Evolutionary conservation across 2,888 invertebrate genomes (phyloP).

Genomic region (Heteromurus nitidus): DNA sequence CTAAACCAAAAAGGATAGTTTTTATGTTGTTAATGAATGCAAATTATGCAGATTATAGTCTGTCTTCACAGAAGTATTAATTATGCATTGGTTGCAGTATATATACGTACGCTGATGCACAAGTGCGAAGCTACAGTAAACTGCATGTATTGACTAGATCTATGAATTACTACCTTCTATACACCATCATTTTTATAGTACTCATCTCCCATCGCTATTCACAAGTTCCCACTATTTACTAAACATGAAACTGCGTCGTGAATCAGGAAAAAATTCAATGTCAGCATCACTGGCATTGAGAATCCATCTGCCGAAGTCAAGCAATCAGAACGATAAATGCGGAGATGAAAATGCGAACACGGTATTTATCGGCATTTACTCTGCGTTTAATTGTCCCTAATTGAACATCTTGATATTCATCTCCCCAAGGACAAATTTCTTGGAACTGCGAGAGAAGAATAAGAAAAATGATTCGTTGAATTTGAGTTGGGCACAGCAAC

Average conservation of each 20-base stretch:
- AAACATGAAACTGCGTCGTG: too few relatives aligned
- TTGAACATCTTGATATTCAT: slow-evolving; percentile 17
- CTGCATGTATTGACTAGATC: too few relatives aligned
- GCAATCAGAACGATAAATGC: not conserved
- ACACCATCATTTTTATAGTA: too few relatives aligned
- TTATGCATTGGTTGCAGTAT: slow-evolving; percentile 18
- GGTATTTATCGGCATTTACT: slow-evolving; percentile 38
- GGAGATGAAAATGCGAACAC: not conserved
- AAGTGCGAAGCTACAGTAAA: not conserved
- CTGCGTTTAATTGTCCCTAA: slow-evolving; percentile 6
- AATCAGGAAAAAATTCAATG: slow-evolving; percentile 40
- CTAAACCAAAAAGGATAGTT: slow-evolving; percentile 17
- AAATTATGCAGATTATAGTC: slow-evolving; percentile 61
- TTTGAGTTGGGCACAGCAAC: too few relatives aligned
- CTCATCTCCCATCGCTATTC: too few relatives aligned
- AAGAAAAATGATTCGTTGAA: not conserved
- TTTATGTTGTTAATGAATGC: slow-evolving; percentile 52
- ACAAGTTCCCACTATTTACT: too few relatives aligned
- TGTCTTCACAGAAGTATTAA: slow-evolving; percentile 27
- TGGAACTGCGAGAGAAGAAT: not conserved
- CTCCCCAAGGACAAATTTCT: slow-evolving; percentile 20
- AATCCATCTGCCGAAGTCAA: not conserved
- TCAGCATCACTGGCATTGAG: too few relatives aligned
- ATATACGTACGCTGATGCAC: not conserved
- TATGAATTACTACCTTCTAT: too few relatives aligned